Evolutionary conservation across 2,113 vertebrate species (phyloP), one percentile per base, ranked within the genome.

Genomic region (Rhabdomys dilectus): DNA sequence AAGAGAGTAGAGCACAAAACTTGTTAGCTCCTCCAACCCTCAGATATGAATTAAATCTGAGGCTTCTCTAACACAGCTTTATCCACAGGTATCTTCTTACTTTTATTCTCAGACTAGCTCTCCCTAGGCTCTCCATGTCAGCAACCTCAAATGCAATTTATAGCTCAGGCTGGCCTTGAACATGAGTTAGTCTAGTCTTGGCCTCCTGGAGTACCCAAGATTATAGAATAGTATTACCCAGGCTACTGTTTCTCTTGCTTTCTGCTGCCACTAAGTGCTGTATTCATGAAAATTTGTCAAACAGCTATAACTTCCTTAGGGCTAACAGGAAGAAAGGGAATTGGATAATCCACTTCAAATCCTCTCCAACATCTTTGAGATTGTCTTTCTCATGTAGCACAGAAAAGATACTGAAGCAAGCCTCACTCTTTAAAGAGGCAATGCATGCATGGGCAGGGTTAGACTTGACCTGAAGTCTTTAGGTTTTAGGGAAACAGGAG

Each of bases 211-310:
- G 66, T n/a, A 39, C 22, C 45, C 39, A 34, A 36, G 34, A 72
- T 29, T 39, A 24, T 0, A 29, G 66, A 26, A 16, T 16, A 24
- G 66, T 19, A 56, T 48, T 36, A 29, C 12, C 22, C 48, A 72
- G 11, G 16, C 2, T n/a, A 36, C 24, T 31, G 68, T 42, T 10
- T 31, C 87, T 42, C 24, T 58, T 53, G 39, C 22, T 36, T 89
- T 66, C 29, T 29, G 0, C 10, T 1, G 5, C 19, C 22, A 6
- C 39, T 31, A 11, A 51, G 42, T 19, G 31, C 24, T 11, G 0
- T 19, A 73, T 21, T 70, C 62, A 85, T 42, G 7, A 11, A 17
- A 81, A 76, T 26, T 78, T 7, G 26, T 87, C 56, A 64, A 7
- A 26, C 22, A 62, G 7, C 39, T 62, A 0, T 13, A 72, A 68